Evolutionary conservation across 2,113 vertebrate species (phyloP).

Genomic region (Labeo rohita): DNA sequence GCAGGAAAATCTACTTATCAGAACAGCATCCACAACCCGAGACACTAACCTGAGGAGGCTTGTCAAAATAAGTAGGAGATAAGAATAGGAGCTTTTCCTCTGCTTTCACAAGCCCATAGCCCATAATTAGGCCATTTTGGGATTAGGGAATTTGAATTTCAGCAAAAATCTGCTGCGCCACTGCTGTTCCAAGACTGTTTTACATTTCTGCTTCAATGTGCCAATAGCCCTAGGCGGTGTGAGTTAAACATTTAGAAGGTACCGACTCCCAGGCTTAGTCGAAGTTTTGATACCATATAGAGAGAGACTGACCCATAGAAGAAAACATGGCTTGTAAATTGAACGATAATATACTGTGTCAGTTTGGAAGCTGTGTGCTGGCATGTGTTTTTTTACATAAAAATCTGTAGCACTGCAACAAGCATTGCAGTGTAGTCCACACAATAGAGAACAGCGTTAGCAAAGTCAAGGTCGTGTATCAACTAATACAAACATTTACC

Average conservation of each 20-base stretch:
- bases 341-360: background rate
- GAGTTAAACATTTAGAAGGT: conserved; percentile 55
- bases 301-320: conserved; percentile 9
- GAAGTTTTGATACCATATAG: conserved; percentile 27
- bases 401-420: background rate
- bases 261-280: conserved; percentile 55
- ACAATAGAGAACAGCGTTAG: background rate
- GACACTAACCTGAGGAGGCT: conserved; percentile 42
- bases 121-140: conserved; percentile 59
- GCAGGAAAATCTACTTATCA: conserved; percentile 38
- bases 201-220: conserved; percentile 53
- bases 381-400: background rate
- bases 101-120: conserved; percentile 25
- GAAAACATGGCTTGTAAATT: conserved; percentile 3
- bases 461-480: background rate
- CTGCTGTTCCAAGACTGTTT: conserved; percentile 65
- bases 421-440: background rate
- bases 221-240: conserved; percentile 37
- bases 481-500: background rate
- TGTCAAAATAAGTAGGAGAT: conserved; percentile 39
- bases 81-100: conserved; percentile 30
- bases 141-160: conserved; percentile 58
- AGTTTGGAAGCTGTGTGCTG: background rate
- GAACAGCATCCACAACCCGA: conserved; percentile 23
- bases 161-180: conserved; percentile 60